Evolutionary conservation across 2,888 invertebrate species (phyloP).

Genomic region (Hirtodrosophila duncani): DNA sequence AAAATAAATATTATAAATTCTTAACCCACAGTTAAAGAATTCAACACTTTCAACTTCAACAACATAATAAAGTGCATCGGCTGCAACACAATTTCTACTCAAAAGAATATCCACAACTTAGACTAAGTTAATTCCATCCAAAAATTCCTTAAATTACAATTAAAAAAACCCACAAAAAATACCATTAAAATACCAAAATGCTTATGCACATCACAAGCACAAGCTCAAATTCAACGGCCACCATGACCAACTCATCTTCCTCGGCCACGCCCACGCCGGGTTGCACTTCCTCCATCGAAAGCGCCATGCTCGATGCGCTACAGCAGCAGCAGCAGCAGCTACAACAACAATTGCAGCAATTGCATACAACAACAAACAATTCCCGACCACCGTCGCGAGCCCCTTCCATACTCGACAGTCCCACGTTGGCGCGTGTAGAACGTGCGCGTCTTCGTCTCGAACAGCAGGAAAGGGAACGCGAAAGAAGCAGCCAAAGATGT

Average conservation of each 20-base stretch:
- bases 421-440: constrained; percentile 81
- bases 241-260: constrained; percentile 65
- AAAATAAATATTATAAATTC: constrained; percentile 12
- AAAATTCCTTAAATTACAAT: not conserved
- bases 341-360: constrained; percentile 51
- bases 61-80: constrained; percentile 22
- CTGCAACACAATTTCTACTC: constrained; percentile 25
- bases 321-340: constrained; percentile 48
- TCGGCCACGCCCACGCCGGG: constrained; percentile 74
- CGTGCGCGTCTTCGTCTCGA: constrained; percentile 81
- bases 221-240: constrained; percentile 59
- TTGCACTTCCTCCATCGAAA: constrained; percentile 70
- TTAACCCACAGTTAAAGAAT: constrained; percentile 34
- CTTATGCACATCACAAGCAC: constrained; percentile 61
- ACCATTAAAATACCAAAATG: constrained; percentile 28
- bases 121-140: not conserved
- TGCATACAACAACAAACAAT: constrained; percentile 55
- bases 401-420: constrained; percentile 81
- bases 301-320: constrained; percentile 66
- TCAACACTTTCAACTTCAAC: constrained; percentile 1
- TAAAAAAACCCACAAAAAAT: constrained; percentile 17
- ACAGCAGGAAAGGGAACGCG: constrained; percentile 67
- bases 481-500: constrained; percentile 48
- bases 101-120: constrained; percentile 4
- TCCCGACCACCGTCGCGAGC: constrained; percentile 76